These are phyloP conservation scores for Siderastrea siderea DNA, from an alignment of 92 coral and sea anemone genomes.

Conservation along the genomic window DNA sequence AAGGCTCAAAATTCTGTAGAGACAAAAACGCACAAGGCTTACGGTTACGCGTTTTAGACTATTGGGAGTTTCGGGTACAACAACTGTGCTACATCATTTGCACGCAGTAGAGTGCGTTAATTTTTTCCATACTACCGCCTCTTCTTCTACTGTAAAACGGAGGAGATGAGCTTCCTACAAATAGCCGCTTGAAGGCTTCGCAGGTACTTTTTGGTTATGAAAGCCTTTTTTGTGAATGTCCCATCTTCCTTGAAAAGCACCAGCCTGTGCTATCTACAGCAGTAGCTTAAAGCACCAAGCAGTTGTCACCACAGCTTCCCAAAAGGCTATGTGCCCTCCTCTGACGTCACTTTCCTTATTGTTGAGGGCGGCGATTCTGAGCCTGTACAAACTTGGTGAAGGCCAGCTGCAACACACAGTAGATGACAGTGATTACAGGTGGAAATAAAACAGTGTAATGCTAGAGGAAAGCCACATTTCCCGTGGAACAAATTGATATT, in stretches of 20 bases:
- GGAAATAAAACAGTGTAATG: background rate
- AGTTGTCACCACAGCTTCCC: background rate
- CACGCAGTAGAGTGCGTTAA: too few relatives aligned
- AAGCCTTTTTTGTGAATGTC: background rate
- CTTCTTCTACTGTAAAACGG: too few relatives aligned
- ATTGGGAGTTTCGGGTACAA: too few relatives aligned
- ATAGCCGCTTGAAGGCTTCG: background rate
- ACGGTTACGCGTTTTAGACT: too few relatives aligned
- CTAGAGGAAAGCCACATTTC: background rate
- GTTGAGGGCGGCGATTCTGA: slow-evolving; percentile 39
- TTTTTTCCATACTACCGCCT: too few relatives aligned
- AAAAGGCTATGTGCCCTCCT: background rate
- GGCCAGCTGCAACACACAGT: slow-evolving; percentile 64
- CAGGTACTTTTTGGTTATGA: background rate
- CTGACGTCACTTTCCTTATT: background rate
- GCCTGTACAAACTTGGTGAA: slow-evolving; percentile 66
- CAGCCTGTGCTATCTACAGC: background rate
- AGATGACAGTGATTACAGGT: background rate
- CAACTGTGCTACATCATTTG: too few relatives aligned
- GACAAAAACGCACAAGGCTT: too few relatives aligned
- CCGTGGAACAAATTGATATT: background rate
- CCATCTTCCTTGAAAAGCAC: background rate
- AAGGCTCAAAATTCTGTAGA: too few relatives aligned
- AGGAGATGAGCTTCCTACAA: background rate
- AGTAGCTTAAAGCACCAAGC: background rate